phyloP scores from a whole-genome alignment of 2,113 vertebrate species.

The Chloropsis hardwickii region DNA sequence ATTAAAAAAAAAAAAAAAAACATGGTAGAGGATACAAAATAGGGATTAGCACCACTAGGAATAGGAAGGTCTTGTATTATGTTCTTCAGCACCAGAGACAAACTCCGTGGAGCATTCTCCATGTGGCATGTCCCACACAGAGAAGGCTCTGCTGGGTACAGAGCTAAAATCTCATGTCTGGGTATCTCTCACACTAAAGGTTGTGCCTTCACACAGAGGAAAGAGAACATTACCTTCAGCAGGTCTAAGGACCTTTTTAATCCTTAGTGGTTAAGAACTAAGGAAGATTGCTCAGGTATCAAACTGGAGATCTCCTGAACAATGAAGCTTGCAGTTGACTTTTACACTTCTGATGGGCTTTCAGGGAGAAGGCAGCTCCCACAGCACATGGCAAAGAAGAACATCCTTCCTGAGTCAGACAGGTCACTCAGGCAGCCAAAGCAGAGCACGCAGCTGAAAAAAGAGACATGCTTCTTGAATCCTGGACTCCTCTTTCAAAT shows the following conservation, averaged over 20 bases:
- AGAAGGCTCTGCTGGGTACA: accelerated
- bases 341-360: not conserved
- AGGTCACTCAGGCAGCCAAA: not conserved
- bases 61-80: not conserved
- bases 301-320: not conserved
- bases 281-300: not conserved
- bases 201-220: not conserved
- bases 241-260: not conserved
- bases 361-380: not conserved
- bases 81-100: not conserved
- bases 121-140: not conserved
- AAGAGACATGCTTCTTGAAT: slow-evolving; percentile 7
- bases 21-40: not conserved
- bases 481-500: not conserved
- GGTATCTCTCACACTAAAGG: not conserved
- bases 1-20: not conserved
- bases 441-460: not conserved
- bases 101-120: not conserved
- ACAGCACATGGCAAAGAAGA: not conserved
- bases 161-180: not conserved
- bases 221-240: slow-evolving; percentile 2
- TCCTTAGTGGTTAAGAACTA: slow-evolving; percentile 23
- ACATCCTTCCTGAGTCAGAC: not conserved
- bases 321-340: not conserved
- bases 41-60: not conserved